Evolutionary conservation across 2,797 vertebrate species (phyloP), one percentile per base, ranked within the genome.

Genomic region (Brachymystax lenok): DNA sequence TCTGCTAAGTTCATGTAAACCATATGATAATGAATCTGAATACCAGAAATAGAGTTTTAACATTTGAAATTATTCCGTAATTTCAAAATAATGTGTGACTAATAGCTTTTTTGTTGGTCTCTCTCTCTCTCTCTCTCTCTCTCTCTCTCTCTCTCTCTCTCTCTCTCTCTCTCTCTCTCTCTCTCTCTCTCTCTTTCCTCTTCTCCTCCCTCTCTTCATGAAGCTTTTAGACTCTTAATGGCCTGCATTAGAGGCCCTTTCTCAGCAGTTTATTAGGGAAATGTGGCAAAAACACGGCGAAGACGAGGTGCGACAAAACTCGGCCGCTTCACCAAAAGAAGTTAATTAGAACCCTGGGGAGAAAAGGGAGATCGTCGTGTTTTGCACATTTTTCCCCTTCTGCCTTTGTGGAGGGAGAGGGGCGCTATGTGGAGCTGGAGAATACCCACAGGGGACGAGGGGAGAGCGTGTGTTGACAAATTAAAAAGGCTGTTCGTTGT

Each of bases 281-380:
- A 88, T 85, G 83, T 85, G 61, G 77, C 77, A 46, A 8, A 74
- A 68, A 78, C 61, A 84, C 46, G 0, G 76, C 64, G 74, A 88
- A 84, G 71, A 33, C 80, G 79, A 63, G 59, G 59, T 21, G 12
- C 84, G 83, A 89, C 86, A 85, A 92, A 90, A 92, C 91, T 86
- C 88, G 82, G 78, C 87, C 89, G 86, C 86, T 92, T 90, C 88
- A 91, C 91, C 89, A 88, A 91, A 89, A 89, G 86, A 94, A 89
- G 86, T 92, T 94, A 95, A 95, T 95, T 94, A 92, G 92, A 82
- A 82, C 94, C 88, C 92, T 78, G 52, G 93, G 92, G 93, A 93
- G 40, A 82, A 71, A 61, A 61, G 68, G 17, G 59, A 21, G 59
- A 84, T 84, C 83, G 85, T 88, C 90, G 85, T 51, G 69, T 87